These are phyloP conservation scores for Panthera leo DNA, from an alignment of 2,113 vertebrate species.

Conservation along the genomic window DNA sequence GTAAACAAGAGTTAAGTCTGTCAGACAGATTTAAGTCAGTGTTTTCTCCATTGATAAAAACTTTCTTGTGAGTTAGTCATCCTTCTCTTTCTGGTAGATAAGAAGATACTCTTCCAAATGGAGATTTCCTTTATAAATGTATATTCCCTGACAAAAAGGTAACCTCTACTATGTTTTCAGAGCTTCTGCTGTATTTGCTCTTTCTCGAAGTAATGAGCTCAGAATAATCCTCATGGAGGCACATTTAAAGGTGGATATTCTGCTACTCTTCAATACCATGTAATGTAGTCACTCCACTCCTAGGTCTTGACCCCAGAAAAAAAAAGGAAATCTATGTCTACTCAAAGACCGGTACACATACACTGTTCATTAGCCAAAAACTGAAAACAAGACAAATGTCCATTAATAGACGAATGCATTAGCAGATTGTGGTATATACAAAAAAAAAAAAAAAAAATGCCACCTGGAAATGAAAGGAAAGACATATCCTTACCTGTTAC, in stretches of 20 bases:
- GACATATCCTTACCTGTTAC: neutral
- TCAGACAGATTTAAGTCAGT: neutral
- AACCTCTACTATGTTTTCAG: neutral
- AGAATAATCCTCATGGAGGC: neutral
- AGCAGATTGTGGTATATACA: neutral
- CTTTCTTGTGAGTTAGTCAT: neutral
- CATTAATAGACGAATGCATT: neutral
- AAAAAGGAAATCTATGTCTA: neutral
- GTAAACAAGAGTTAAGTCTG: neutral
- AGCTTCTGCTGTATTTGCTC: neutral
- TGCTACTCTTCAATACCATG: neutral
- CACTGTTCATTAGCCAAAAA: neutral
- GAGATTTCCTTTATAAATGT: neutral
- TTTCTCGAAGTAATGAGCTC: neutral
- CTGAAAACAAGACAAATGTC: neutral
- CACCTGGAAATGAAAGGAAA: neutral
- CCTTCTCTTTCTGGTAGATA: neutral
- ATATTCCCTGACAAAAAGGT: neutral
- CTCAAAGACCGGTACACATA: neutral
- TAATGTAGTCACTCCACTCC: neutral
- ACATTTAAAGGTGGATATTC: neutral
- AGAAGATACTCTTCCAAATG: neutral
- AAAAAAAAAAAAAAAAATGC: neutral
- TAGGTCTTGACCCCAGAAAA: neutral
- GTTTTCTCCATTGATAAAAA: neutral